Base-by-base conservation (phyloP, 2,797 vertebrate species). In the Pyrocephalus nanus region DNA sequence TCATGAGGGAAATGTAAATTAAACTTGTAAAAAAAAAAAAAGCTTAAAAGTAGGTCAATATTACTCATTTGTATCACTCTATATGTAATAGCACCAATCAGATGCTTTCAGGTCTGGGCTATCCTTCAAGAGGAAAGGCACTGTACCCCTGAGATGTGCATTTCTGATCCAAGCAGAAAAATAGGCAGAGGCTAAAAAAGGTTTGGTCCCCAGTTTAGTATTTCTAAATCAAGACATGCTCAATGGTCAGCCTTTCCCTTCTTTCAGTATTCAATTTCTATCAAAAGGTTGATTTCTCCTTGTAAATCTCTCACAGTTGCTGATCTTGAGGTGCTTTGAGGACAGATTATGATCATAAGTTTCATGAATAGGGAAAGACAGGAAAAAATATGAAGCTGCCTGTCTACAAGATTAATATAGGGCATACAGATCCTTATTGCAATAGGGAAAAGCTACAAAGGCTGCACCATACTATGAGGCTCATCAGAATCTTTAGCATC, bases 81-180 rank as follows among this genome's bases (percentile, higher is more conserved):
- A 13, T 12, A 55, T 5, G 2, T 34, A 51, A 81, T 1, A 88
- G 62, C 20, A 75, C 55, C n/a, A 53, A 58, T 16, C 26, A 82
- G 47, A 84, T 30, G 51, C 11, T 92, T 83, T 84, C 40, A 83
- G 34, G 43, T n/a, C 27, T 62, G 80, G 8, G 25, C 26, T 80
- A 32, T 32, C 36, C 14, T 80, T 65, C 17, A 45, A 45, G 25
- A 75, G 38, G 29, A 89, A 77, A 78, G 6, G 30, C 55, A 72
- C 1, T 42, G n/a, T 17, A 83, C 8, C 7, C 8, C 20, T 0
- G 0, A 82, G 47, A 75, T 5, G 15, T 18, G n/a, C 17, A 55
- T 17, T 57, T 45, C 65, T 77, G 26, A 70, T 25, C 17, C 66
- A 17, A 91, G 18, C 16, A 75, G 15, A 70, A 76, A 40, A 92